Conservation (phyloP, 2,888 invertebrate genomes). For the Lordiphosa andalusiaca region DNA sequence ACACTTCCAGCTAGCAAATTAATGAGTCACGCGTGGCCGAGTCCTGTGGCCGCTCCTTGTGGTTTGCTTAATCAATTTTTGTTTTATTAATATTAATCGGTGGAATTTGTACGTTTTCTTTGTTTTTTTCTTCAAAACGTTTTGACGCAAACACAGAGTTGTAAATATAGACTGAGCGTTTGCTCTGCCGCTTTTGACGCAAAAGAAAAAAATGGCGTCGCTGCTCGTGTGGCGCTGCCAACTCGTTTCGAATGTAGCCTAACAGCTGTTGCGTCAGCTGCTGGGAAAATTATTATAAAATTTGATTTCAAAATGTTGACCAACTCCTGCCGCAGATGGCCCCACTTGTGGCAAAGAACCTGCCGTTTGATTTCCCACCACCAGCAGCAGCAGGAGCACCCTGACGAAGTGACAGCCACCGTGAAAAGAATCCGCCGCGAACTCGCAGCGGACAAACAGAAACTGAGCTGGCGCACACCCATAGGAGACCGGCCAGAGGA, state of each 20-base stretch:
- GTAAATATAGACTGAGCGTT: no score
- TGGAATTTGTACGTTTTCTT: conserved; percentile 46
- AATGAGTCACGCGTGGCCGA: conserved; percentile 38
- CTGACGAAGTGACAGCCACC: conserved; percentile 44
- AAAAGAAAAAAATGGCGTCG: conserved; percentile 62
- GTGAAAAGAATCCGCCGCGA: conserved; percentile 67
- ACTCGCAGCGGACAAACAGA: conserved; percentile 78
- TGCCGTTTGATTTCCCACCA: conserved; percentile 25
- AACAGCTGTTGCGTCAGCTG: conserved; percentile 42
- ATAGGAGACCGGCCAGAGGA: conserved; percentile 83
- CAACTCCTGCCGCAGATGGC: conserved; percentile 13
- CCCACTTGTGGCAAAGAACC: neutral
- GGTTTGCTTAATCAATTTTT: conserved; percentile 16
- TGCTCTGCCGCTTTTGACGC: no score
- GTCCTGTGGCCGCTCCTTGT: conserved; percentile 6
- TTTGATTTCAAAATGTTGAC: conserved; percentile 20
- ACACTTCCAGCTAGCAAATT: conserved; percentile 5
- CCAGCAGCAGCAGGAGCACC: neutral
- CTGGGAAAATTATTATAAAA: conserved; percentile 4
- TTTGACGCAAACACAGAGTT: conserved; percentile 40
- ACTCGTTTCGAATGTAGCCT: conserved; percentile 1
- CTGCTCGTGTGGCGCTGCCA: conserved; percentile 41
- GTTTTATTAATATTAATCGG: conserved; percentile 20
- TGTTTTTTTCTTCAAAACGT: conserved; percentile 26
- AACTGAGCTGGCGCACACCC: conserved; percentile 84